A percentile compares a stretch with the other conserved stretches of the same genome.
These are phyloP conservation scores for Tapera naevia DNA, from an alignment of 2,797 vertebrate species.

Conservation along the genomic window DNA sequence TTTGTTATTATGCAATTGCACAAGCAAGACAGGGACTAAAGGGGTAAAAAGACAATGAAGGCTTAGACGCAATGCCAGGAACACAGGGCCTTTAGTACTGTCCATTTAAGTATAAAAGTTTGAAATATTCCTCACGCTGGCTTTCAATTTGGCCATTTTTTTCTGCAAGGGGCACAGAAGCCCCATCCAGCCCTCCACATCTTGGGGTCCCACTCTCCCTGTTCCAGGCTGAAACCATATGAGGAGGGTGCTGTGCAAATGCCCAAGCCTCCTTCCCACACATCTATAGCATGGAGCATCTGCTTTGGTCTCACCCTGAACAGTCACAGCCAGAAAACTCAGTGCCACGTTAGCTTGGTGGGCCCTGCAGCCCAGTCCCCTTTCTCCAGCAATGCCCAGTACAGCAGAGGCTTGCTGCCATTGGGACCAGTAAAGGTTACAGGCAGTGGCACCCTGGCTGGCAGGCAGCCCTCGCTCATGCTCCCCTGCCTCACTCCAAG, in stretches of 20 bases:
- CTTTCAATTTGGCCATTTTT: neutral
- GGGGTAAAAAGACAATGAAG: neutral
- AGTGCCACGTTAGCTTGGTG: rapidly evolving
- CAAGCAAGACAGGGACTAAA: neutral
- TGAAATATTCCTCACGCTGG: neutral
- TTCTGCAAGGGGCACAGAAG: too few relatives aligned
- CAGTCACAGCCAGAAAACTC: neutral
- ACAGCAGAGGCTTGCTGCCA: neutral
- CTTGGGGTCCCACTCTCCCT: rapidly evolving
- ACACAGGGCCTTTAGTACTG: neutral
- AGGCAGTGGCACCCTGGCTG: neutral
- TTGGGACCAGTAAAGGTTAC: neutral
- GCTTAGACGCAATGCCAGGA: neutral
- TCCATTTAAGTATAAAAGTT: neutral
- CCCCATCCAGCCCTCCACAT: rapidly evolving
- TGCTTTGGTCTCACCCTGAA: rapidly evolving
- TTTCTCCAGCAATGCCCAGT: neutral
- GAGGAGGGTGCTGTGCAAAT: neutral
- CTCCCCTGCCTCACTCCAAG: neutral
- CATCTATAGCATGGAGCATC: rapidly evolving
- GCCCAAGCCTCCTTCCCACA: neutral
- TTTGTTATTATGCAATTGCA: constrained; percentile 19
- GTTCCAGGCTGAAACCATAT: neutral
- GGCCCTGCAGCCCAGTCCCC: neutral
- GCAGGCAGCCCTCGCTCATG: neutral